phyloP scores from a whole-genome alignment of 2,113 vertebrate genomes.

The Equus przewalskii region DNA sequence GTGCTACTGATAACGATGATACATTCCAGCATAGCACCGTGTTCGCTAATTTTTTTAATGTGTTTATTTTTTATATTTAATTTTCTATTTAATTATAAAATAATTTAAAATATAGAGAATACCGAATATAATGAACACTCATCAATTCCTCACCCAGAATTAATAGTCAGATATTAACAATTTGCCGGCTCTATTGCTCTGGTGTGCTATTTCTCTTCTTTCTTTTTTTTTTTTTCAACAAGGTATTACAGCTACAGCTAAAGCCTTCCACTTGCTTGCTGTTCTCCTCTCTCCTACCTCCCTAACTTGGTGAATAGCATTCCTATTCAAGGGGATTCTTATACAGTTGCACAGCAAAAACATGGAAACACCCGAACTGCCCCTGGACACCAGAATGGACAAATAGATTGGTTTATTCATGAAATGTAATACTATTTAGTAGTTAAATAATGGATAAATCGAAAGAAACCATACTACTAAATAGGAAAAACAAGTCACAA shows the following conservation, averaged over 20 bases:
- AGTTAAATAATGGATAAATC: neutral
- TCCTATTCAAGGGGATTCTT: neutral
- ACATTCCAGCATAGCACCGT: neutral
- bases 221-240: neutral
- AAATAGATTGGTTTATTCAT: neutral
- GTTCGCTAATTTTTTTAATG: neutral
- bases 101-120: slow-evolving; percentile 56
- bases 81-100: slow-evolving; percentile 59
- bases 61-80: slow-evolving; percentile 26
- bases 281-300: neutral
- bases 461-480: neutral
- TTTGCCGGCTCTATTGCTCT: neutral
- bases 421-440: neutral
- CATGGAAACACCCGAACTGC: neutral
- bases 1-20: neutral
- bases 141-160: slow-evolving; percentile 12
- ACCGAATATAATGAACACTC: neutral
- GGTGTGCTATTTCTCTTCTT: neutral
- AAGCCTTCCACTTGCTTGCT: neutral
- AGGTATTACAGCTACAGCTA: neutral
- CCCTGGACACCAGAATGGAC: neutral
- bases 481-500: neutral
- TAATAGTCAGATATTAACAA: neutral
- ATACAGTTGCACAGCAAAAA: neutral
- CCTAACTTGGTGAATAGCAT: neutral